Conservation (phyloP, 2,113 vertebrate genomes). For the Capra hircus region DNA sequence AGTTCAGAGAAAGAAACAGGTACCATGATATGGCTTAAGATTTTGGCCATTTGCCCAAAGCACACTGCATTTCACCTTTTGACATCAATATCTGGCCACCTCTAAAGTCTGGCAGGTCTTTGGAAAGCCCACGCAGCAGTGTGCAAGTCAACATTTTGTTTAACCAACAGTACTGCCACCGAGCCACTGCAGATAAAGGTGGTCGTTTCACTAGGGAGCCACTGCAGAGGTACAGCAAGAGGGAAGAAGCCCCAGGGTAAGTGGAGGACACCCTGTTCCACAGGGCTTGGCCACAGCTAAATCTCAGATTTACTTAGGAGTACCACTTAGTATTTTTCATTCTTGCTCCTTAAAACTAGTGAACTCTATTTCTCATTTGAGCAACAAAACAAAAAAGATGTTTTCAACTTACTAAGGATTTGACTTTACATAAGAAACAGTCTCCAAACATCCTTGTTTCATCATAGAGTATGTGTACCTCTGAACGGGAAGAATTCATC, state of each 20-base stretch:
- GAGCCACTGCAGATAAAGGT: neutral
- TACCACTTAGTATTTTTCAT: neutral
- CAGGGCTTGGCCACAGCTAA: no score
- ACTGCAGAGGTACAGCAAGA: no score
- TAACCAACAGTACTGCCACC: no score
- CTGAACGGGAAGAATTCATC: neutral
- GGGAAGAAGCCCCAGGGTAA: accelerated
- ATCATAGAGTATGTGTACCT: neutral
- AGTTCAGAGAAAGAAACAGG: neutral
- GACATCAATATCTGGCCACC: neutral
- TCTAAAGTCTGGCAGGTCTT: neutral
- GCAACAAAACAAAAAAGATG: neutral
- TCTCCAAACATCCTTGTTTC: neutral
- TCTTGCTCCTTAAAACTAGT: neutral
- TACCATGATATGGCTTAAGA: no score
- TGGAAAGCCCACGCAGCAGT: neutral
- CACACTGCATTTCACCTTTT: neutral
- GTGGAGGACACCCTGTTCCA: neutral
- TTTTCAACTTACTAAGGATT: neutral
- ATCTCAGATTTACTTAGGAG: neutral
- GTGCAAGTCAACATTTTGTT: neutral
- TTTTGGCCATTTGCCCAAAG: no score
- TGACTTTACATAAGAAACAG: neutral
- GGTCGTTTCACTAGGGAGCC: no score
- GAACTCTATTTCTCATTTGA: neutral